Conservation (phyloP, 2,797 vertebrate genomes). For the Sarcophilus harrisii region DNA sequence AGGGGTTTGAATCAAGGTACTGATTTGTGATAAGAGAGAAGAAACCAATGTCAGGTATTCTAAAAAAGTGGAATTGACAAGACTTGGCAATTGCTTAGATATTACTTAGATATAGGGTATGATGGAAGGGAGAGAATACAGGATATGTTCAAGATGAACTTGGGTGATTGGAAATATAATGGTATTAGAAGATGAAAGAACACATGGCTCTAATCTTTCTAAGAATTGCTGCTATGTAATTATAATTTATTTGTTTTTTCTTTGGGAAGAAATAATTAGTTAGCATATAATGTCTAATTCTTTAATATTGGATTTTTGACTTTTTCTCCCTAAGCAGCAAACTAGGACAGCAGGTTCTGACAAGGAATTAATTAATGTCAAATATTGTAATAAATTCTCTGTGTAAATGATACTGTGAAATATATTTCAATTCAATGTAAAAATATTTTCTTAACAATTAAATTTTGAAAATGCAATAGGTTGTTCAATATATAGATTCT, state of each 20-base stretch:
- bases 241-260: neutral
- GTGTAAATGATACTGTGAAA: neutral
- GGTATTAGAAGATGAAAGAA: neutral
- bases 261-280: neutral
- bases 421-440: neutral
- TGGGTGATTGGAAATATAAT: neutral
- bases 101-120: neutral
- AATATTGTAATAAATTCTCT: neutral
- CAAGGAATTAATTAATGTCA: neutral
- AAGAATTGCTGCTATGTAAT: neutral
- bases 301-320: neutral
- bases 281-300: neutral
- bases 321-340: neutral
- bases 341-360: neutral
- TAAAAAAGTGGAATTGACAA: neutral
- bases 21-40: neutral
- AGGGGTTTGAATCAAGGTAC: neutral
- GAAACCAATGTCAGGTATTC: neutral
- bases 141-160: neutral
- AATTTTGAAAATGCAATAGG: neutral
- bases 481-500: neutral
- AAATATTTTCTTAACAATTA: neutral
- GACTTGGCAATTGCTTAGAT: neutral
- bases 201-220: neutral
- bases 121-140: neutral